Evolutionary conservation across 2,797 vertebrate genomes (phyloP).

Genomic region (Chaunax sp.): DNA sequence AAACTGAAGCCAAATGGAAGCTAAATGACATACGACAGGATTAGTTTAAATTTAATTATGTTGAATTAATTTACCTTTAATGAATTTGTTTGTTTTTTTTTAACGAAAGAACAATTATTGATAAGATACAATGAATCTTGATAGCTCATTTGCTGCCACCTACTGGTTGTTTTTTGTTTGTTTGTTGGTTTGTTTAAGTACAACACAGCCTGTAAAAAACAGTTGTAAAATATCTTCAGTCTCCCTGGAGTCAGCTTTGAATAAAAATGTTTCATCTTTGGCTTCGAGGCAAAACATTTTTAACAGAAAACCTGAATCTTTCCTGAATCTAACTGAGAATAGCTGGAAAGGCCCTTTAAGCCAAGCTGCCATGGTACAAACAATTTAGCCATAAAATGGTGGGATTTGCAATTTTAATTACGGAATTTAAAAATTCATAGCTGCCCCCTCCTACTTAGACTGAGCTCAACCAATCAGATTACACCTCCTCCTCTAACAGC

Average conservation of each 20-base stretch:
- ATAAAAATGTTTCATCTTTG: not conserved
- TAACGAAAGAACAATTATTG: too few species aligned
- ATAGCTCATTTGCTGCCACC: too few species aligned
- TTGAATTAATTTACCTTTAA: too few species aligned
- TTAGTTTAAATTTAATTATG: conserved; percentile 2
- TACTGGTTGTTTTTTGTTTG: too few species aligned
- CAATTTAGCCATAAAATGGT: not conserved
- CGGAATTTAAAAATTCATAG: not conserved
- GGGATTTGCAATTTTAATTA: conserved; percentile 17
- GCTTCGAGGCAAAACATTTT: not conserved
- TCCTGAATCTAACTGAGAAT: not conserved
- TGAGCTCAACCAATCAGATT: conserved; percentile 19
- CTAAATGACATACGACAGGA: not conserved
- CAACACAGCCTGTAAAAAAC: not conserved
- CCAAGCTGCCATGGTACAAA: not conserved
- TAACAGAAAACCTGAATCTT: not conserved
- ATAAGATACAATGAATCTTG: too few species aligned
- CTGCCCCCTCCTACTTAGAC: conserved; percentile 1
- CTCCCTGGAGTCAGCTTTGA: conserved; percentile 7
- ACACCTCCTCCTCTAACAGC: conserved; percentile 14
- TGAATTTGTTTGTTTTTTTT: too few species aligned
- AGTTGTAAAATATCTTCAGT: not conserved
- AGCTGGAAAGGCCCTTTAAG: not conserved
- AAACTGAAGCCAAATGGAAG: too few species aligned
- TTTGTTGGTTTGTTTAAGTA: too few species aligned